These are phyloP conservation scores for Malthinus flaveolus DNA, from an alignment of 2,888 invertebrate genomes.

Conservation along the genomic window DNA sequence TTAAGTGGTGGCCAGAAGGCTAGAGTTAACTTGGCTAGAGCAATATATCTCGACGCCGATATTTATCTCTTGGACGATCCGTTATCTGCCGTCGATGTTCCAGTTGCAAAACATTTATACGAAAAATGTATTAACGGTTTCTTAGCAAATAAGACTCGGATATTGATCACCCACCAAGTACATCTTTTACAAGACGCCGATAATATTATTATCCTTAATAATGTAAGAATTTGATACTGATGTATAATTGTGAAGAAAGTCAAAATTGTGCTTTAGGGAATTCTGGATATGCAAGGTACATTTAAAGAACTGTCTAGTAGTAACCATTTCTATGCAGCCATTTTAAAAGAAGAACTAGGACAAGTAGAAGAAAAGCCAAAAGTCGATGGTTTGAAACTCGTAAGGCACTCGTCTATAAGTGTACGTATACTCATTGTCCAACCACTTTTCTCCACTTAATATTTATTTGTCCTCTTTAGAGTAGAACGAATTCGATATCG, in stretches of 20 bases:
- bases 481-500: constrained; percentile 44
- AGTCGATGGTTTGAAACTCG: constrained; percentile 75
- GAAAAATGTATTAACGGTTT: constrained; percentile 74
- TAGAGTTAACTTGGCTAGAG: constrained; percentile 69
- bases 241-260: constrained; percentile 79
- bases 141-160: constrained; percentile 68
- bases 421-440: constrained; percentile 39
- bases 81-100: constrained; percentile 82
- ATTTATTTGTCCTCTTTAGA: constrained; percentile 37
- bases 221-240: constrained; percentile 67
- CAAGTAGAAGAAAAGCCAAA: constrained; percentile 47
- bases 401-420: constrained; percentile 45
- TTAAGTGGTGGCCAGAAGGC: constrained; percentile 84
- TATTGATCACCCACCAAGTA: constrained; percentile 87
- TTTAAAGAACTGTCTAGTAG: constrained; percentile 54
- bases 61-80: constrained; percentile 85
- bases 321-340: constrained; percentile 57
- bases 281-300: constrained; percentile 55
- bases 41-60: constrained; percentile 72
- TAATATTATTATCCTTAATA: constrained; percentile 65
- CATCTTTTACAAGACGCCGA: constrained; percentile 74
- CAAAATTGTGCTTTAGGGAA: constrained; percentile 60
- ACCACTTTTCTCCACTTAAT: background rate
- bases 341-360: constrained; percentile 53
- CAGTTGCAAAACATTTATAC: constrained; percentile 77